Evolutionary conservation across 2,797 vertebrate genomes (phyloP).

Genomic region (Gymnothorax reevesii): DNA sequence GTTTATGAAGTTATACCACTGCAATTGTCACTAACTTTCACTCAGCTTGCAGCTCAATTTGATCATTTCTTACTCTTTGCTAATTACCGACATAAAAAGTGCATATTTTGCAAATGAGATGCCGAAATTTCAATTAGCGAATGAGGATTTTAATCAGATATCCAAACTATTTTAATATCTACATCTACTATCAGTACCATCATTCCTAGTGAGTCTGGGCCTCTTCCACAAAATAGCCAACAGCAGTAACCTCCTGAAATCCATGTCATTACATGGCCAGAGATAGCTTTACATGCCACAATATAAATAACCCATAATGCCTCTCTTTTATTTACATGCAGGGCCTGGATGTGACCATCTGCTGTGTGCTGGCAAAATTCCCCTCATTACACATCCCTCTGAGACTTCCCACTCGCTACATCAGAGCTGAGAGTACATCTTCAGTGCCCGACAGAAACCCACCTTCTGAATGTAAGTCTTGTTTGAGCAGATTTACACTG

Average conservation of each 20-base stretch:
- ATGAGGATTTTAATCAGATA: background rate
- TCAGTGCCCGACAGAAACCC: background rate
- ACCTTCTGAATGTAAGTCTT: background rate
- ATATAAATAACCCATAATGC: background rate
- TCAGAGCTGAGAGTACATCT: background rate
- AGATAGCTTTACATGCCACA: background rate
- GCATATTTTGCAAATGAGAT: background rate
- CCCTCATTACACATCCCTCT: constrained; percentile 46
- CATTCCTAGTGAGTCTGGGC: background rate
- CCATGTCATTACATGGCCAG: background rate
- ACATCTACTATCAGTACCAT: background rate
- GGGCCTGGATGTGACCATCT: constrained; percentile 35
- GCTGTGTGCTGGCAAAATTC: constrained; percentile 48
- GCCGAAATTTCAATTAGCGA: background rate
- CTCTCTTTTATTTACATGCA: background rate
- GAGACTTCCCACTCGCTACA: background rate
- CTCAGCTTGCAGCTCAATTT: background rate
- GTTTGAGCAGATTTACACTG: background rate
- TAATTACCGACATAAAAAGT: background rate
- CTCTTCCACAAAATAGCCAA: background rate
- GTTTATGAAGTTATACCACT: background rate
- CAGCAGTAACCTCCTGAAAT: background rate
- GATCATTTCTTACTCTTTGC: background rate
- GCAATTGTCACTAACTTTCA: background rate
- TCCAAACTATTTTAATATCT: background rate